Base-by-base conservation (phyloP, 2,113 vertebrate genomes). In the Gavia stellata region DNA sequence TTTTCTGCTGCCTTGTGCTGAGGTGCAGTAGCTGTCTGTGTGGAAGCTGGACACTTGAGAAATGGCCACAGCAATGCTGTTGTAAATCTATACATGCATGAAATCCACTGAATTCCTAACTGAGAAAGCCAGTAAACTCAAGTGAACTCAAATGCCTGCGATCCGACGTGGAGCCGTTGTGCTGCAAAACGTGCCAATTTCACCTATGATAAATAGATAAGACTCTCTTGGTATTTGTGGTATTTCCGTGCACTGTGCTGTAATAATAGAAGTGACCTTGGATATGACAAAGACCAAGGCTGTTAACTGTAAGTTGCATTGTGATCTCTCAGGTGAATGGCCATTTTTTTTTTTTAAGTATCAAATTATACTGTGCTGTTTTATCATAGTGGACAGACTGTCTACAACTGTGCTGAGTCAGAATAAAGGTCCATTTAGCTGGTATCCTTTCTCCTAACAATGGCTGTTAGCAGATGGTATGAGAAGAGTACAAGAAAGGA, bases 191-290 rank as follows among this genome's bases (percentile, higher is more conserved):
- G 24, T 97, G 97, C 94, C 95, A 94, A 24, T 55, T 92, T 91
- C 93, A 95, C 95, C 97, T 89, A 84, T 85, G 91, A 96, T 97
- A 92, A 92, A 91, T 56, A 96, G 95, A 96, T 95, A 96, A 93
- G 94, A 0, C 91, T 84, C 83, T 81, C 94, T 82, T 78, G 89
- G 96, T 91, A 97, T 97, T 92, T 94, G 86, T 91, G 94, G 95
- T 77, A 96, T 96, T 97, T 97, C 96, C 94, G 93, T 91, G 86
- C 91, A 94, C 95, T 95, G 95, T 96, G 83, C 88, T 95, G 78
- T 86, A 95, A 95, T 93, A 95, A 97, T 84, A 94, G 91, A 85
- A 95, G 50, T 86, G 96, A 97, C 95, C 95, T 97, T 95, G 95
- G 84, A 1, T 80, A 94, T 95, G 73, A 95, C 94, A 95, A 96